These are phyloP conservation scores for Norana najaformis DNA, from an alignment of 2,888 invertebrate species.

Conservation along the genomic window DNA sequence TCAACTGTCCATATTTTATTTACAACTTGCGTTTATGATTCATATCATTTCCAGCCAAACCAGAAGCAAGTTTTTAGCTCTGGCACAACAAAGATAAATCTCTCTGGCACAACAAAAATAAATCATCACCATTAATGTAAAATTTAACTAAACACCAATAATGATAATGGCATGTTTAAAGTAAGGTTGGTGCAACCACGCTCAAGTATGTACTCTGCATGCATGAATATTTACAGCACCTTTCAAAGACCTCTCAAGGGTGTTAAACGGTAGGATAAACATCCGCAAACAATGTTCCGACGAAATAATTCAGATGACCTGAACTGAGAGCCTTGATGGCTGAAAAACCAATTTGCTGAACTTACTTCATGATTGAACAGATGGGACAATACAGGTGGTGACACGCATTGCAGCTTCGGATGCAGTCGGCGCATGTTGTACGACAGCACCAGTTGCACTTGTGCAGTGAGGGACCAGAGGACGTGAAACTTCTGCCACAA, in stretches of 20 bases:
- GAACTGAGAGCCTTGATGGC: background rate
- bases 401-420: background rate
- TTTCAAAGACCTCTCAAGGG: background rate
- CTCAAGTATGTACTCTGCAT: background rate
- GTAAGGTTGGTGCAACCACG: background rate
- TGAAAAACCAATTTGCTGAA: background rate
- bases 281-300: background rate
- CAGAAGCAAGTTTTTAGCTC: background rate
- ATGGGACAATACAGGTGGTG: background rate
- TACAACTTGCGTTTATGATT: too few relatives aligned
- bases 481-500: background rate
- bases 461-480: background rate
- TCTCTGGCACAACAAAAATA: background rate
- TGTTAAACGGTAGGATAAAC: background rate
- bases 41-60: background rate
- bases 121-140: background rate
- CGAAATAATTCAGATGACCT: background rate
- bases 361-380: background rate
- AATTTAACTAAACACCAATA: background rate
- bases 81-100: background rate
- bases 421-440: background rate
- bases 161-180: background rate
- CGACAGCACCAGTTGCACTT: conserved; percentile 17
- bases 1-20: background rate
- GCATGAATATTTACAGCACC: background rate